These are phyloP conservation scores for Metridium senile DNA, from an alignment of 92 coral and sea anemone genomes.

Conservation along the genomic window DNA sequence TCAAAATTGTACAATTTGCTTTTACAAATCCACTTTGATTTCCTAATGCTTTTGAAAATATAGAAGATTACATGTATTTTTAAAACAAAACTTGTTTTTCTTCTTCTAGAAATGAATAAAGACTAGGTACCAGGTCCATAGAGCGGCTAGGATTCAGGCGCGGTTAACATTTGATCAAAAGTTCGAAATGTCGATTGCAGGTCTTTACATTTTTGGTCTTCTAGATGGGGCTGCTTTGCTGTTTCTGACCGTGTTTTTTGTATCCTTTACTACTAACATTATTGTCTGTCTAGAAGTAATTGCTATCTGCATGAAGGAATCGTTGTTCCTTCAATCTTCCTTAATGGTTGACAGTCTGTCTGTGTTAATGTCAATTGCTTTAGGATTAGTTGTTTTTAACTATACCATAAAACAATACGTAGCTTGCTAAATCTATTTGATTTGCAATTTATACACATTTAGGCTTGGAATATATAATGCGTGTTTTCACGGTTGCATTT, in stretches of 20 bases:
- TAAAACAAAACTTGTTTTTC: background rate
- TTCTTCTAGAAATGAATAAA: background rate
- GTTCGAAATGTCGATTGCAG: slow-evolving; percentile 80
- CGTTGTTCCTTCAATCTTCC: background rate
- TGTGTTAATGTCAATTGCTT: background rate
- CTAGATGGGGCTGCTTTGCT: slow-evolving; percentile 91
- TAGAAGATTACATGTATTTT: background rate
- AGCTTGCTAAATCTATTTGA: too few relatives aligned
- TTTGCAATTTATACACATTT: too few relatives aligned
- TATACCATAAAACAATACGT: too few relatives aligned
- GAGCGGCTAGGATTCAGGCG: background rate
- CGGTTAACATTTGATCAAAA: background rate
- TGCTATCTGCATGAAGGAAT: background rate
- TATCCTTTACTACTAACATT: slow-evolving; percentile 68
- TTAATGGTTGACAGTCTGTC: background rate
- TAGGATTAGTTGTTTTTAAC: background rate
- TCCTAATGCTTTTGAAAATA: background rate
- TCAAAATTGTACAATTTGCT: background rate
- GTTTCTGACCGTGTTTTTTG: slow-evolving; percentile 94
- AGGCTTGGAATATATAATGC: too few relatives aligned
- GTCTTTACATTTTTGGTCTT: slow-evolving; percentile 78
- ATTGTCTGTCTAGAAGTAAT: background rate
- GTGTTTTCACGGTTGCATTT: too few relatives aligned
- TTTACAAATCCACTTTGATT: background rate
- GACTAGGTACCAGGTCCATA: too few relatives aligned